A percentile compares a stretch with the other conserved stretches of the same genome.
Evolutionary conservation across 2,797 vertebrate species (phyloP).

Genomic region (Schizothorax lantsangensis): DNA sequence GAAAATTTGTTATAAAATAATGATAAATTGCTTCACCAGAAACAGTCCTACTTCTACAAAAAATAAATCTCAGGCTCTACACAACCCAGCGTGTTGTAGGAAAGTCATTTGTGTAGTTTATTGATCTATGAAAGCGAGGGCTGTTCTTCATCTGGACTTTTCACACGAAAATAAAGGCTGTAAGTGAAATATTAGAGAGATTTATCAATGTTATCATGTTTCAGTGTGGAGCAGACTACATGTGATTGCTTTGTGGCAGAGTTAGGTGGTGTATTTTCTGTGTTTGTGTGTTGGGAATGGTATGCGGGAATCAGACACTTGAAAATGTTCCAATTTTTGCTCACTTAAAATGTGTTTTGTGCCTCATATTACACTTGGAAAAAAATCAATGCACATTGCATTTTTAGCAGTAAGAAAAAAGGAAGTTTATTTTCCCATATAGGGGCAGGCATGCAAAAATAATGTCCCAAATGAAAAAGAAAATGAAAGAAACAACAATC

Average conservation of each 20-base stretch:
- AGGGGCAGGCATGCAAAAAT: constrained; percentile 8
- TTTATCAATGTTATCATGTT: constrained; percentile 39
- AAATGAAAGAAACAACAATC: constrained; percentile 26
- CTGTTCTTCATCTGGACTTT: constrained; percentile 37
- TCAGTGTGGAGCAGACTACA: background rate
- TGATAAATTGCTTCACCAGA: constrained; percentile 5
- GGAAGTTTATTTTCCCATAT: background rate
- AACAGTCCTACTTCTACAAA: background rate
- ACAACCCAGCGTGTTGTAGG: constrained; percentile 9
- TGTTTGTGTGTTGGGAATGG: background rate
- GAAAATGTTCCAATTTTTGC: background rate
- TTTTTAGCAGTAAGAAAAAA: background rate
- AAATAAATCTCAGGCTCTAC: background rate
- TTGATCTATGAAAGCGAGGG: constrained; percentile 41
- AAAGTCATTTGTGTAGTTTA: constrained; percentile 39
- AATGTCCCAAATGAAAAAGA: constrained; percentile 13
- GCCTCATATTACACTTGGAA: background rate
- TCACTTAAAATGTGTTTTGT: background rate
- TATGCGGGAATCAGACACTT: background rate
- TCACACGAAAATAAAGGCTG: background rate
- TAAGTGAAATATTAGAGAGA: constrained; percentile 42
- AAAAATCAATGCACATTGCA: background rate
- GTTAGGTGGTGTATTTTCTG: background rate
- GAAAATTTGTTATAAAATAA: background rate
- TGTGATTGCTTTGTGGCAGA: constrained; percentile 26